A percentile compares a stretch with the other conserved stretches of the same genome.
Conservation (phyloP, 2,888 invertebrate species). For the Axea sp. region DNA sequence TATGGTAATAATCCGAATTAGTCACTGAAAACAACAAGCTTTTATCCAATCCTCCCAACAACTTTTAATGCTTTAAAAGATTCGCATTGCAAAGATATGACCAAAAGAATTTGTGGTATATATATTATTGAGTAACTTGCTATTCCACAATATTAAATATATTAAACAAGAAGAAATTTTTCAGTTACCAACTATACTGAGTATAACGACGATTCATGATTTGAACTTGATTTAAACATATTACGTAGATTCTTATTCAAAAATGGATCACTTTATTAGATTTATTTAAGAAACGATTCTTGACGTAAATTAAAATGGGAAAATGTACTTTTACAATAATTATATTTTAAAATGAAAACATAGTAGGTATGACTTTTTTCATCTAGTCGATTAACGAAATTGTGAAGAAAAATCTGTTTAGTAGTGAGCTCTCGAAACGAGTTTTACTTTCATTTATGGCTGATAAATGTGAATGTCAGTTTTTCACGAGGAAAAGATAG, state of each 20-base stretch:
- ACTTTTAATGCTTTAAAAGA: slow-evolving; percentile 46
- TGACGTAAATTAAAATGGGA: slow-evolving; percentile 15
- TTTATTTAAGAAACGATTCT: no score
- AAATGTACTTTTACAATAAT: slow-evolving; percentile 21
- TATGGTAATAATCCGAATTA: slow-evolving; percentile 48
- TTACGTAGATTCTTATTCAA: no score
- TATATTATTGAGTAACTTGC: slow-evolving; percentile 27
- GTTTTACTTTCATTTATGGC: slow-evolving; percentile 24
- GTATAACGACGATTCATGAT: no score
- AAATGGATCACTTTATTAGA: no score
- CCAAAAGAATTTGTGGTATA: slow-evolving; percentile 27
- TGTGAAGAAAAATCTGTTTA: slow-evolving; percentile 12
- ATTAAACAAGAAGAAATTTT: slow-evolving; percentile 10
- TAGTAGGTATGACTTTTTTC: background rate
- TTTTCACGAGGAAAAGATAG: slow-evolving; percentile 10
- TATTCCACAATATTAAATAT: slow-evolving; percentile 36
- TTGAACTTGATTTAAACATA: slow-evolving; percentile 37
- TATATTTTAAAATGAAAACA: slow-evolving; percentile 10
- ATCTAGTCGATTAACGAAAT: slow-evolving; percentile 26
- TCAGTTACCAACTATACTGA: no score
- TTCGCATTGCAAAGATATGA: slow-evolving; percentile 41
- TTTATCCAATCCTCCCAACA: slow-evolving; percentile 52
- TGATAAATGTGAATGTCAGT: slow-evolving; percentile 46
- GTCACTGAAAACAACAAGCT: slow-evolving; percentile 57
- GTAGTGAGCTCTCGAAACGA: slow-evolving; percentile 16